Percentiles rank a stretch among this genome's conserved stretches.
These are phyloP conservation scores for Eupelmus urozonus DNA, from an alignment of 2,888 invertebrate species.

Conservation along the genomic window DNA sequence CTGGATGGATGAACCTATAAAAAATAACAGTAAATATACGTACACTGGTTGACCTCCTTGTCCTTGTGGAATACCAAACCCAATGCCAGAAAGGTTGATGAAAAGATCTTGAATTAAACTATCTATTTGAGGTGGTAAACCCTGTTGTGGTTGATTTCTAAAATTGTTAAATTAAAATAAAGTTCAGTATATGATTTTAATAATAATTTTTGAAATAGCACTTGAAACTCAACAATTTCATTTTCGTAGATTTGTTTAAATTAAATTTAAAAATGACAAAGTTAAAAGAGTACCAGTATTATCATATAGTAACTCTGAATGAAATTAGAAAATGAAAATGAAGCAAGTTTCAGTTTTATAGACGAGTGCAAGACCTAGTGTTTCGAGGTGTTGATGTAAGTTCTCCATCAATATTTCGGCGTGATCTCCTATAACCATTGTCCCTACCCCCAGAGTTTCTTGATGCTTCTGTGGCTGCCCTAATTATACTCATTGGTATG, in stretches of 20 bases:
- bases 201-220: slow-evolving; percentile 5
- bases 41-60: slow-evolving; percentile 77
- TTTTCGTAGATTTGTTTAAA: slow-evolving; percentile 36
- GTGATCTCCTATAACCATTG: slow-evolving; percentile 42
- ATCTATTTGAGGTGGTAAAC: slow-evolving; percentile 69
- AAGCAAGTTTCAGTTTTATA: slow-evolving; percentile 42
- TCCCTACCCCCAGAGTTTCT: slow-evolving; percentile 39
- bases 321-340: slow-evolving; percentile 38
- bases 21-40: slow-evolving; percentile 66
- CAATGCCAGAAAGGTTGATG: slow-evolving; percentile 78
- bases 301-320: too few relatives aligned
- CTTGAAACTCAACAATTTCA: slow-evolving; percentile 43
- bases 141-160: slow-evolving; percentile 44
- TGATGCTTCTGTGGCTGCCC: slow-evolving; percentile 45
- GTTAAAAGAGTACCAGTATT: too few relatives aligned
- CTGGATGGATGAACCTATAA: not conserved
- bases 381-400: slow-evolving; percentile 47
- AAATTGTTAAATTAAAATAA: slow-evolving; percentile 25
- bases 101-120: slow-evolving; percentile 81
- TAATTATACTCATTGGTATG: slow-evolving; percentile 49
- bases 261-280: not conserved
- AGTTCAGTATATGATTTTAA: not conserved
- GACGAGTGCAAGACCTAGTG: slow-evolving; percentile 45
- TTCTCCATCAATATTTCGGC: slow-evolving; percentile 11
- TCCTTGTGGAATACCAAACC: slow-evolving; percentile 70